phyloP scores from a whole-genome alignment of 1,140 invertebrate species.

The Drosophila leontia region DNA sequence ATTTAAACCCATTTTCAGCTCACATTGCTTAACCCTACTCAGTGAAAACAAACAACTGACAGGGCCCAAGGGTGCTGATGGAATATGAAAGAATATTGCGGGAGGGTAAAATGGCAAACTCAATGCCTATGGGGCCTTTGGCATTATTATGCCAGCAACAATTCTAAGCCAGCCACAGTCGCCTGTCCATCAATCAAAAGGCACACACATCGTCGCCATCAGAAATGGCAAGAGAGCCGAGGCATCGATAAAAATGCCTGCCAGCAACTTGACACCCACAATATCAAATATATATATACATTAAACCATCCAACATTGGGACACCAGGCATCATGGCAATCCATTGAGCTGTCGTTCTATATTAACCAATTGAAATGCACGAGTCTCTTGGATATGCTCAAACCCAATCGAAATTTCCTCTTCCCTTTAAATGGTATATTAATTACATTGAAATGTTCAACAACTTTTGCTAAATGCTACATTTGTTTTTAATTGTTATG shows the following conservation, averaged over 20 bases:
- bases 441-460: conserved; percentile 21
- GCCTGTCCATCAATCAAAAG: conserved; percentile 59
- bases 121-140: conserved; percentile 16
- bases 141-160: conserved; percentile 39
- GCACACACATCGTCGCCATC: conserved; percentile 36
- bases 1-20: background rate
- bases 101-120: conserved; percentile 14
- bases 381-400: conserved; percentile 11
- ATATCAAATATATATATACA: conserved; percentile 31
- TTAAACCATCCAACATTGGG: conserved; percentile 32
- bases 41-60: conserved; percentile 15
- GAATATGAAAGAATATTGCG: conserved; percentile 17
- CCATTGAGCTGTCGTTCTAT: conserved; percentile 50
- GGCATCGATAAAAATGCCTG: conserved; percentile 54
- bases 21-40: conserved; percentile 13
- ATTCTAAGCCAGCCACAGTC: conserved; percentile 32
- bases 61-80: conserved; percentile 20
- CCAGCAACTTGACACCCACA: conserved; percentile 54
- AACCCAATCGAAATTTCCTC: conserved; percentile 3
- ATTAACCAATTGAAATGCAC: conserved; percentile 61
- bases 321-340: conserved; percentile 30
- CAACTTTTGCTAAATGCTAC: conserved; percentile 24
- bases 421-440: conserved; percentile 23
- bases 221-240: conserved; percentile 7
- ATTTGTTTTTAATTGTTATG: conserved; percentile 29